Conservation (phyloP, 2,888 invertebrate genomes). For the Cephus pulcher region DNA sequence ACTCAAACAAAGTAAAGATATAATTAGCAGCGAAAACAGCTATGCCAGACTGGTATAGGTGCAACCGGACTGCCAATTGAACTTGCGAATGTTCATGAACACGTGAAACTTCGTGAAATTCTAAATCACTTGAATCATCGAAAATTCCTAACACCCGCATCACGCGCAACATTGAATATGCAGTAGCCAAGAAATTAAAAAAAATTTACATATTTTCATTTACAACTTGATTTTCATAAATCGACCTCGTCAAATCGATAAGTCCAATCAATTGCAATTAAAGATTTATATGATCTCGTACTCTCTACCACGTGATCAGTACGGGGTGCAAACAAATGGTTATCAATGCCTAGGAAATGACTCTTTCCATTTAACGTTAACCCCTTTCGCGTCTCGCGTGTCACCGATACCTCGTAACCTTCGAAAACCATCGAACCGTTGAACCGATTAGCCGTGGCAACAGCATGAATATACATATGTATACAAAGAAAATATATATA, state of each 20-base stretch:
- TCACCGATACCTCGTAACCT: conserved; percentile 15
- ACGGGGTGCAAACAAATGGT: neutral
- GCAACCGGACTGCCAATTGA: conserved; percentile 27
- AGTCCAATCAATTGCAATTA: too few relatives aligned
- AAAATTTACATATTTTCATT: neutral
- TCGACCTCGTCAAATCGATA: too few relatives aligned
- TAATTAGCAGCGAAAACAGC: conserved; percentile 47
- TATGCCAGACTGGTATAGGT: neutral
- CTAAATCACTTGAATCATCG: neutral
- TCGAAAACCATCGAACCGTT: neutral
- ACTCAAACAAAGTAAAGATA: conserved; percentile 65
- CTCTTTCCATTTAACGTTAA: neutral
- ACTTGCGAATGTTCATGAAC: neutral
- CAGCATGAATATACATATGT: too few relatives aligned
- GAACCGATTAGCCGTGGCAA: neutral
- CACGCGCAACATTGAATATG: neutral
- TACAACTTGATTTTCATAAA: neutral
- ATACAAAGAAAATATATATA: too few relatives aligned
- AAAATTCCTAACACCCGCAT: neutral
- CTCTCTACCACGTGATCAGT: neutral
- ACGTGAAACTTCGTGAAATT: neutral
- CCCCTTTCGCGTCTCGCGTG: conserved; percentile 23
- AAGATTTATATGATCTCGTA: too few relatives aligned
- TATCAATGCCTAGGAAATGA: neutral
- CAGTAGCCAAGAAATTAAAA: neutral